Evolutionary conservation across 2,113 vertebrate species (phyloP), one percentile per base, ranked within the genome.

Genomic region (Xenotilapia leptura): DNA sequence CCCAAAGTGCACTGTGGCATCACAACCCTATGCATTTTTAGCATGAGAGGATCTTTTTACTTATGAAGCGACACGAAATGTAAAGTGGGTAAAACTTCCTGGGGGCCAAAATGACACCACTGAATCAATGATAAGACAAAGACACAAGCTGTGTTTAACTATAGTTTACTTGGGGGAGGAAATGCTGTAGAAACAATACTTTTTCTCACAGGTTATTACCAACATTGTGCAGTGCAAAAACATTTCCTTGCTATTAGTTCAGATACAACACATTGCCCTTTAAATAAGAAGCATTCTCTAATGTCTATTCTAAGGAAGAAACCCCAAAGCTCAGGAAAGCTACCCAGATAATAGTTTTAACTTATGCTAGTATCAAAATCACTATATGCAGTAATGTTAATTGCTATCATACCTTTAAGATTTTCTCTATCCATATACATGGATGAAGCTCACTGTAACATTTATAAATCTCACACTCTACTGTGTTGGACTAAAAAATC

Each of bases 311-410:
- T 93, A 91, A 86, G 60, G 86, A 90, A 85, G 70, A 86, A 62
- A 47, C 26, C 45, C 33, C 70, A 87, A 90, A 36, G 19, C 65
- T 77, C 33, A 80, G 75, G 84, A 80, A 86, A 91, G 79, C 89
- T 86, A 93, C 82, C 75, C 51, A 87, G 62, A 90, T 82, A 89
- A 68, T 83, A 87, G 73, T 85, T 23, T 80, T 60, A 53, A 83
- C 56, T n/a, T 84, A 49, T 60, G 53, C 77, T 84, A 89, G 62
- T 92, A 94, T 92, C 85, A 94, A 92, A 95, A 91, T 90, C 90
- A 90, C 53, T 75, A 92, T 85, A 87, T 79, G 84, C 40, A 82
- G n/a, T 82, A 49, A 88, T 79, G 55, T n/a, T 82, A 89, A 84
- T 92, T 90, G 60, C 81, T 90, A 83, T 86, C 42, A 82, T 83